Conservation (phyloP, 2,113 vertebrate genomes). For the Boulengeromyrus knoepffleri region DNA sequence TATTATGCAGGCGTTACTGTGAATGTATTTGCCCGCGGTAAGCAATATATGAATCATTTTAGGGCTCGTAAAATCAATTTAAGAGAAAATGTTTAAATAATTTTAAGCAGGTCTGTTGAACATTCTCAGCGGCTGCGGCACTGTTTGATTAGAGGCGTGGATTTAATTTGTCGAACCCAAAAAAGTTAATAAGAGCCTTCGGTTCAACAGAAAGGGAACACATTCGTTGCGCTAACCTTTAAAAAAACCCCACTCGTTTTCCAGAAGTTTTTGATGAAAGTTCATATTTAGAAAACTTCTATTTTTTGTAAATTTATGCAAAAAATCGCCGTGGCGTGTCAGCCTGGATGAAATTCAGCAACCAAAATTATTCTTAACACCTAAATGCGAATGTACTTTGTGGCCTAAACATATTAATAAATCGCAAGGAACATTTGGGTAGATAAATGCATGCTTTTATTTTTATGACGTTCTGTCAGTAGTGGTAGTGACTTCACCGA, state of each 20-base stretch:
- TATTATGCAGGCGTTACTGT: not conserved
- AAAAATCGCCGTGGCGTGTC: not conserved
- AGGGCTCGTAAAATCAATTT: slow-evolving; percentile 32
- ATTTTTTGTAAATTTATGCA: slow-evolving; percentile 11
- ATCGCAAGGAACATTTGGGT: not conserved
- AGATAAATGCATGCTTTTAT: not conserved
- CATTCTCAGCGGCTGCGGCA: slow-evolving; percentile 31
- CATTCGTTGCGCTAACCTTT: slow-evolving; percentile 47
- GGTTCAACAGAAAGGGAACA: slow-evolving; percentile 24
- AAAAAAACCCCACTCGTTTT: slow-evolving; percentile 36
- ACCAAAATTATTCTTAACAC: not conserved
- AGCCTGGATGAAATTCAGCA: not conserved
- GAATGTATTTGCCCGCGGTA: not conserved
- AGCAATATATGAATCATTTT: slow-evolving; percentile 38
- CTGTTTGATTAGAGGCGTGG: slow-evolving; percentile 48
- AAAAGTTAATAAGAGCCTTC: slow-evolving; percentile 46
- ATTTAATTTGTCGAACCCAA: slow-evolving; percentile 54
- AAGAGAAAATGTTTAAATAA: slow-evolving; percentile 48
- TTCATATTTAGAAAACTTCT: slow-evolving; percentile 27
- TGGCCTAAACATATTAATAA: not conserved
- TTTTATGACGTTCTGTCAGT: not conserved
- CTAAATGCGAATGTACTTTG: not conserved
- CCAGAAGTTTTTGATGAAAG: slow-evolving; percentile 23
- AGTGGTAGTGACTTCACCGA: not conserved
- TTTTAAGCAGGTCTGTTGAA: slow-evolving; percentile 52